Evolutionary conservation across 2,113 vertebrate species (phyloP).

Genomic region (Sinocyclocheilus rhinocerous): DNA sequence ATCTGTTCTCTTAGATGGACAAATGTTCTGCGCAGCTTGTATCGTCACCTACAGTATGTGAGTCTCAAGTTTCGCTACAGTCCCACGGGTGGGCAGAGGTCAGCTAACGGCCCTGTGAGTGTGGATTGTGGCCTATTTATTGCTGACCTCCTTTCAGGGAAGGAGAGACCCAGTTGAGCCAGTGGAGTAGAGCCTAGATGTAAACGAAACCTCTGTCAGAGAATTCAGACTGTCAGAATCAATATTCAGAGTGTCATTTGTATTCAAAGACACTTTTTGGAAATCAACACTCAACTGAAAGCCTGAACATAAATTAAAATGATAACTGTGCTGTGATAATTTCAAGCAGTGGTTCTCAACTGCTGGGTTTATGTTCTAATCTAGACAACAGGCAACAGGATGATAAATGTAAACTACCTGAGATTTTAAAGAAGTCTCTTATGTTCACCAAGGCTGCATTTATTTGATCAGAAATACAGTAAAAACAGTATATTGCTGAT

Average conservation of each 20-base stretch:
- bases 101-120: slow-evolving; percentile 3
- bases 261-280: not conserved
- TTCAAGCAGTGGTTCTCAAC: not conserved
- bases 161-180: slow-evolving; percentile 4
- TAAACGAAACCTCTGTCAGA: slow-evolving; percentile 18
- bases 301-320: not conserved
- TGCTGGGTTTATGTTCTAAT: not conserved
- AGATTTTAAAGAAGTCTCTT: not conserved
- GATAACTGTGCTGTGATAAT: not conserved
- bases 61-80: slow-evolving; percentile 3
- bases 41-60: not conserved
- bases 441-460: not conserved
- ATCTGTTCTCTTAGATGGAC: not conserved
- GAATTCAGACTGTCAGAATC: slow-evolving; percentile 13
- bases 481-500: not conserved
- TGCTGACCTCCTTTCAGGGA: slow-evolving; percentile 25
- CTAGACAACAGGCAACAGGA: not conserved
- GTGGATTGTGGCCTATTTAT: slow-evolving; percentile 1
- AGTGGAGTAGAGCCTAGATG: not conserved
- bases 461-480: not conserved
- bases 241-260: slow-evolving; percentile 4
- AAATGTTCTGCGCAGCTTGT: not conserved
- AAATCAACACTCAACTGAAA: not conserved
- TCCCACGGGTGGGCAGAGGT: slow-evolving; percentile 21
- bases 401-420: not conserved